phyloP scores from a whole-genome alignment of 2,888 invertebrate genomes.

The Chrysotoxum bicinctum region DNA sequence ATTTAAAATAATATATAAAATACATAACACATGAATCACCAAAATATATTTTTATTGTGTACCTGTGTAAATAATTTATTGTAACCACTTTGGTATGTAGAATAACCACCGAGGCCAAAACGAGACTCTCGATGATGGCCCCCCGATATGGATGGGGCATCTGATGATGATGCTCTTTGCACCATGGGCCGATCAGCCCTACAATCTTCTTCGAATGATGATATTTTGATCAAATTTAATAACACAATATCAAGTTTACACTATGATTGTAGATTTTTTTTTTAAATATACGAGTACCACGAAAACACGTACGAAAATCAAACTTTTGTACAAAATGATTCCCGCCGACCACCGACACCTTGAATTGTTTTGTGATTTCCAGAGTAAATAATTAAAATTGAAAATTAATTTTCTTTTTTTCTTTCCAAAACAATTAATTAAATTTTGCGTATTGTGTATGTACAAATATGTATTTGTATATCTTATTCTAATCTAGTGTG shows the following conservation, averaged over 20 bases:
- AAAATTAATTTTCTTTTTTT: background rate
- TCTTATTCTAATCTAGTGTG: constrained; percentile 44
- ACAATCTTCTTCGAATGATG: constrained; percentile 82
- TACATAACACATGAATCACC: background rate
- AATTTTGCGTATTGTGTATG: constrained; percentile 1
- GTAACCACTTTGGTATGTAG: constrained; percentile 82
- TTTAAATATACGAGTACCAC: constrained; percentile 34
- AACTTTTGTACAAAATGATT: background rate
- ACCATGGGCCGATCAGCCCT: constrained; percentile 82
- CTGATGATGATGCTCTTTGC: constrained; percentile 82
- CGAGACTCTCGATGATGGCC: constrained; percentile 81
- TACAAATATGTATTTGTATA: background rate
- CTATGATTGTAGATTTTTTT: background rate
- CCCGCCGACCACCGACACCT: constrained; percentile 6
- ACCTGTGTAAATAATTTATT: constrained; percentile 82
- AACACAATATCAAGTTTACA: constrained; percentile 73
- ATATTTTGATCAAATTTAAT: constrained; percentile 80
- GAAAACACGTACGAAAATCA: background rate
- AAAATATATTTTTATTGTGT: constrained; percentile 46
- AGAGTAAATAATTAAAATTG: constrained; percentile 10
- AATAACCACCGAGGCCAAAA: constrained; percentile 81
- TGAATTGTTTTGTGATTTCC: background rate
- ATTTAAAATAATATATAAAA: background rate
- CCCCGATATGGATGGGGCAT: constrained; percentile 81
- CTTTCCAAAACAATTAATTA: constrained; percentile 6